A percentile compares a stretch with the other conserved stretches of the same genome.
phyloP scores from a whole-genome alignment of 2,113 vertebrate species.

The Poicephalus meyeri region DNA sequence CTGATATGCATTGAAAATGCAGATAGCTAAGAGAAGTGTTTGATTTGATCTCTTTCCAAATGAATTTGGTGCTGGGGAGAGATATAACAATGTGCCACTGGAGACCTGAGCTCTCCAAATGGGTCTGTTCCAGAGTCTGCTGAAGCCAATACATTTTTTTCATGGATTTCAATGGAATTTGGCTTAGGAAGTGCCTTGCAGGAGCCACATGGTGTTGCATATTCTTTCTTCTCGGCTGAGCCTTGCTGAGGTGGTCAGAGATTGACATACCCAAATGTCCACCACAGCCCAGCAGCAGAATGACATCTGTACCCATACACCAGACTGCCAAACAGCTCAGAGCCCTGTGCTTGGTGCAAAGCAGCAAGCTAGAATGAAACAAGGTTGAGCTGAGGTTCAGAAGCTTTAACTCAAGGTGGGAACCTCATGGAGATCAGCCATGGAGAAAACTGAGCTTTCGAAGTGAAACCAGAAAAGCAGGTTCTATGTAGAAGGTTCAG shows the following conservation, averaged over 20 bases:
- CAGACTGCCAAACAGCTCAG: neutral
- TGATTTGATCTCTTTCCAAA: conserved; percentile 21
- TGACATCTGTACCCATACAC: neutral
- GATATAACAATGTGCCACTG: neutral
- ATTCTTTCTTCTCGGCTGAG: neutral
- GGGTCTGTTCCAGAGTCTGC: neutral
- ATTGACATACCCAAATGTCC: neutral
- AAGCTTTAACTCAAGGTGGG: neutral
- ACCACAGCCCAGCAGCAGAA: neutral
- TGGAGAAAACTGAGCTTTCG: neutral
- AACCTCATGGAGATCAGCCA: neutral
- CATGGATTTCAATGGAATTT: neutral
- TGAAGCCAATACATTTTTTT: neutral
- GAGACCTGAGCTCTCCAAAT: neutral
- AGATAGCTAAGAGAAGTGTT: neutral
- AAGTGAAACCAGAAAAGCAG: neutral
- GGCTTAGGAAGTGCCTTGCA: neutral
- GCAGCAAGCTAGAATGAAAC: neutral
- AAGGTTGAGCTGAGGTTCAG: neutral
- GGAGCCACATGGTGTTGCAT: neutral
- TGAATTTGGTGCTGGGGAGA: neutral
- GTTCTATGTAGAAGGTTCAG: neutral
- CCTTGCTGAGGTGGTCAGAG: neutral
- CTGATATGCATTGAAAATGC: neutral
- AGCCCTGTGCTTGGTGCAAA: neutral